Base-by-base conservation (phyloP, 2,797 vertebrate genomes). In the Gymnocypris eckloni region DNA sequence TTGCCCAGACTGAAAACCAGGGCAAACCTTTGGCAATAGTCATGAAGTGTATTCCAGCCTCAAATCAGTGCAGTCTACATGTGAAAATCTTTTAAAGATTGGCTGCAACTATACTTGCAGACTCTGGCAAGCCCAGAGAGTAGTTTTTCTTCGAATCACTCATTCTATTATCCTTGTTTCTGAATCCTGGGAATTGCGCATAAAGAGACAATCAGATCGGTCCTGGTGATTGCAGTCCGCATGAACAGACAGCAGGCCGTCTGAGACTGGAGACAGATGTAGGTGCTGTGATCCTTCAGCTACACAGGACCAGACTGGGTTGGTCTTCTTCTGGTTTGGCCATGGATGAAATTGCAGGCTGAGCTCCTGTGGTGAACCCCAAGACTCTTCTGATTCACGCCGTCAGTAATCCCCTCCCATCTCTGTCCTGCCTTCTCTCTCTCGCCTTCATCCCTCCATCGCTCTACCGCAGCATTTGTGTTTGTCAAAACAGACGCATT, bases 291-390 rank as follows among this genome's bases (percentile, higher is more conserved):
- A 64, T 79, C 77, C 56, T 61, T 43, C 10, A 1, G 15, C 71
- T 66, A 28, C 43, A n/a, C 43, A 25, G 41, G 43, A 73, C 28
- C 43, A 41, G 56, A 52, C 77, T 70, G 77, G 52, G 48, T 70
- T 66, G 79, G 45, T 76, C 86, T 54, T 83, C 54, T 78, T 82
- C 79, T 64, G 86, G 79, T 61, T 81, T 59, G 79, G 75, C 56
- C 87, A 84, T 79, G 83, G 75, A 71, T 88, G 80, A 88, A 88
- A 88, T 88, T 85, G 77, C 56, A 78, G 80, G 54, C 83, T 88
- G 87, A 41, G 81, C 54, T 79, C 87, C 87, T 73, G 87, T 52
- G 84, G 87, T 82, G 83, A 88, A 78, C 16, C 28, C 83, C 83
- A 82, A 67, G 48, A 73, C 45, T 54, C 64, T 75, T 12, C 37